These are phyloP conservation scores for Alloscopus bannaensis DNA, from an alignment of 2,888 invertebrate genomes.

Conservation along the genomic window DNA sequence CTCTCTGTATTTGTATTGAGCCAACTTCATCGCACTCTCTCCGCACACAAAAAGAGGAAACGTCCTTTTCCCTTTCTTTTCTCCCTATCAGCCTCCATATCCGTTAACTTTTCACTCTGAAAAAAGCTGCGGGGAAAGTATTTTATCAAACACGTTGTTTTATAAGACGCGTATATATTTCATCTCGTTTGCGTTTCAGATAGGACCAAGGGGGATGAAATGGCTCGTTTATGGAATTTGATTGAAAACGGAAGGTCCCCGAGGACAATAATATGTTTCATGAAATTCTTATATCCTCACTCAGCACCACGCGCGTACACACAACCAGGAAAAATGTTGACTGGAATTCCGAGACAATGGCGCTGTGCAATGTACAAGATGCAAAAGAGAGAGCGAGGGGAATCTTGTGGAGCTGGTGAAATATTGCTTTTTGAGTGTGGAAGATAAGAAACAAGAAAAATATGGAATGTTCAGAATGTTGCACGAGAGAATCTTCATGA, in stretches of 20 bases:
- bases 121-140: no score
- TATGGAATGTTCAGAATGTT: constrained; percentile 20
- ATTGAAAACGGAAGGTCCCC: constrained; percentile 60
- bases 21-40: constrained; percentile 25
- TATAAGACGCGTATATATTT: no score
- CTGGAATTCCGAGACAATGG: not conserved
- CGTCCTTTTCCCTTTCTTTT: not conserved
- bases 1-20: not conserved
- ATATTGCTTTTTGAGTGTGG: constrained; percentile 46
- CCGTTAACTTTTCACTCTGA: constrained; percentile 42
- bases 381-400: constrained; percentile 15
- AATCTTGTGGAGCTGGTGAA: constrained; percentile 27
- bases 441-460: constrained; percentile 48
- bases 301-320: no score
- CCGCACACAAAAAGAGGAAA: no score
- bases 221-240: constrained; percentile 60
- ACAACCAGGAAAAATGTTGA: not conserved
- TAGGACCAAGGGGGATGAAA: constrained; percentile 42
- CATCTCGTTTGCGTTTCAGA: constrained; percentile 21
- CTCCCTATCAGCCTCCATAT: constrained; percentile 19
- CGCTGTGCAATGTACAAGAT: constrained; percentile 11
- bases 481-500: constrained; percentile 4
- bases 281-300: constrained; percentile 41
- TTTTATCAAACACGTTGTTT: no score
- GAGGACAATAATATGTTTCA: constrained; percentile 57